Conservation (phyloP, 2,113 vertebrate genomes). For the Cheilinus undulatus region DNA sequence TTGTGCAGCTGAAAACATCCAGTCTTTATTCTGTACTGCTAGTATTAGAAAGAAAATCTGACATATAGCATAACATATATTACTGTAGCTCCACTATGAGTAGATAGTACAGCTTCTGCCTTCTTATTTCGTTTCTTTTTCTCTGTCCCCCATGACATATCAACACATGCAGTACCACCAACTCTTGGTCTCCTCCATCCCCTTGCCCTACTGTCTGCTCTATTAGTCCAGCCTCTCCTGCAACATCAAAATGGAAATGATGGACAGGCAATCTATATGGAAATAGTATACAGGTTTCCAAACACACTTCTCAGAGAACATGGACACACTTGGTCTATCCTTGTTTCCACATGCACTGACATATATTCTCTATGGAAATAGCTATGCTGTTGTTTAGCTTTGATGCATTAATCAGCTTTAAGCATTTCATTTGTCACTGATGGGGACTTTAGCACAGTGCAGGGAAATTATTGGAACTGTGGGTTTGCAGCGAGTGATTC, state of each 20-base stretch:
- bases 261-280: slow-evolving; percentile 84
- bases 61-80: slow-evolving; percentile 19
- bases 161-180: slow-evolving; percentile 24
- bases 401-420: slow-evolving; percentile 48
- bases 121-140: background rate
- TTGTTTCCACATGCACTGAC: slow-evolving; percentile 27
- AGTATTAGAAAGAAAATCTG: slow-evolving; percentile 23
- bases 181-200: slow-evolving; percentile 5
- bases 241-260: slow-evolving; percentile 82
- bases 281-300: slow-evolving; percentile 75
- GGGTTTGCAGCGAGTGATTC: slow-evolving; percentile 7
- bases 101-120: slow-evolving; percentile 27
- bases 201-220: slow-evolving; percentile 24
- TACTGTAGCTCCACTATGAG: slow-evolving; percentile 15
- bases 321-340: slow-evolving; percentile 47
- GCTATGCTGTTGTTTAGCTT: slow-evolving; percentile 21
- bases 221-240: slow-evolving; percentile 50
- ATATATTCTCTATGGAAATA: slow-evolving; percentile 38
- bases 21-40: too few species aligned
- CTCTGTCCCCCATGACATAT: background rate
- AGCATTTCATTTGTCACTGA: slow-evolving; percentile 22
- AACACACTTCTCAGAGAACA: slow-evolving; percentile 43
- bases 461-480: slow-evolving; percentile 12
- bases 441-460: background rate
- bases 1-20: background rate